Base-by-base conservation (phyloP, 2,888 invertebrate species). In the Nysson spinosus region DNA sequence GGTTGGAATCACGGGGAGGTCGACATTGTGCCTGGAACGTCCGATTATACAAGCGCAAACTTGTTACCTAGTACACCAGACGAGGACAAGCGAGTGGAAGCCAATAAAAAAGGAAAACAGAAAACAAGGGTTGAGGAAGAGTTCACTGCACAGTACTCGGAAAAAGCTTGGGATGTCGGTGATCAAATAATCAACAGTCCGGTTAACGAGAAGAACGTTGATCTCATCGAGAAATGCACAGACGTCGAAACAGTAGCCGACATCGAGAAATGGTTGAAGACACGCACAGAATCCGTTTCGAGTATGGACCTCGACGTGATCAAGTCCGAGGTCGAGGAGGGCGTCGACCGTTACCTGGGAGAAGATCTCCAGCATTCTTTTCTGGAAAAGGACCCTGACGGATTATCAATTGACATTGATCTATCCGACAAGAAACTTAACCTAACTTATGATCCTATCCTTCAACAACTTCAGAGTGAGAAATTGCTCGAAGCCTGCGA, bases 181-280 rank as follows among this genome's bases (percentile, higher is more conserved):
- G 22, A 39, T 6, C 47, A 47, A 12, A 14, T 12, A 28, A 6
- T 32, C 0, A 50, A 19, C 30, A 14, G 32, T n/a, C 43, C 39
- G 9, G 30, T 19, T 1, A 24, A 4, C 26, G 47, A 46, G 5
- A 4, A 42, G 28, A 42, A 11, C 35, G 46, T 46, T 3, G 43
- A 34, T 7, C 4, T 32, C n/a, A 42, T 49, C 32, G 62, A 42
- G 1, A 76, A 63, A n/a, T 20, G 12, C 2, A 43, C 55, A 17
- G 77, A 74, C 42, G 72, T 73, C 19, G 80, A 78, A 43, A 69
- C 76, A 3, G 82, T 83, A 39, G 83, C 79, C 6, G 82, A 80
- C 43, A 84, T 86, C 34, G 86, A 87, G 58, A 84, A 85, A 74
- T 87, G 87, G 87, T 72, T 87, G 32, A 85, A 84, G 64, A 80